Evolutionary conservation across 1,140 invertebrate genomes (phyloP).

Genomic region (Colletes gigas): DNA sequence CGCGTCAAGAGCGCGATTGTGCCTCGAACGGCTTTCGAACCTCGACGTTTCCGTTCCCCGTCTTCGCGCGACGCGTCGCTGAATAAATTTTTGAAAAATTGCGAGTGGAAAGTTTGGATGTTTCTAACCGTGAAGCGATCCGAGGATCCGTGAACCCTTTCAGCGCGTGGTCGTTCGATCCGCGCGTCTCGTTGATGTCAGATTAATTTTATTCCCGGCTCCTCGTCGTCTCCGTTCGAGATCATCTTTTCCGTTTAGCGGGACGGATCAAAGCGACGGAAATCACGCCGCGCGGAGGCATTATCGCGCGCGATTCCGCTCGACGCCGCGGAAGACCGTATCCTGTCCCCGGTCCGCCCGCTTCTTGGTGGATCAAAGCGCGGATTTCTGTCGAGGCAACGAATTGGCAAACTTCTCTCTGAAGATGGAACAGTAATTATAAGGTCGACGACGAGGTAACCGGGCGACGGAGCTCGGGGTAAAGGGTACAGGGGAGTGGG

Average conservation of each 20-base stretch:
- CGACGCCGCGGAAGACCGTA: conserved; percentile 15
- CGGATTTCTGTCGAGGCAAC: conserved; percentile 52
- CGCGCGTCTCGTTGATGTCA: conserved; percentile 25
- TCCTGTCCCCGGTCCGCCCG: conserved; percentile 26
- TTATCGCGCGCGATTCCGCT: conserved; percentile 52
- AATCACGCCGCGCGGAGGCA: conserved; percentile 55
- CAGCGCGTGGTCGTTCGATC: no score
- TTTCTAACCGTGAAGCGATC: conserved; percentile 25
- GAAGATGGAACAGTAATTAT: conserved; percentile 69
- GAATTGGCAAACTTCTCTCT: conserved; percentile 65
- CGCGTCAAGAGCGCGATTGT: neutral
- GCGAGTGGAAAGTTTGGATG: neutral
- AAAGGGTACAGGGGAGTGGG: neutral
- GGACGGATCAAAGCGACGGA: conserved; percentile 57
- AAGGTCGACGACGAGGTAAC: conserved; percentile 40
- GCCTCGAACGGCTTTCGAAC: neutral
- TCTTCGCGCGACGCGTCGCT: no score
- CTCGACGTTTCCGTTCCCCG: no score
- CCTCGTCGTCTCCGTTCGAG: conserved; percentile 9
- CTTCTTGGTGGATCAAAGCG: conserved; percentile 65
- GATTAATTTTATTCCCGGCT: conserved; percentile 56
- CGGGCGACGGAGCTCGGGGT: neutral
- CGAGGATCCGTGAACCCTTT: neutral
- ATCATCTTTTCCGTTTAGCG: conserved; percentile 30
- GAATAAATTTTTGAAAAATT: no score